These are phyloP conservation scores for Hucho hucho DNA, from an alignment of 2,113 vertebrate genomes.

Conservation along the genomic window DNA sequence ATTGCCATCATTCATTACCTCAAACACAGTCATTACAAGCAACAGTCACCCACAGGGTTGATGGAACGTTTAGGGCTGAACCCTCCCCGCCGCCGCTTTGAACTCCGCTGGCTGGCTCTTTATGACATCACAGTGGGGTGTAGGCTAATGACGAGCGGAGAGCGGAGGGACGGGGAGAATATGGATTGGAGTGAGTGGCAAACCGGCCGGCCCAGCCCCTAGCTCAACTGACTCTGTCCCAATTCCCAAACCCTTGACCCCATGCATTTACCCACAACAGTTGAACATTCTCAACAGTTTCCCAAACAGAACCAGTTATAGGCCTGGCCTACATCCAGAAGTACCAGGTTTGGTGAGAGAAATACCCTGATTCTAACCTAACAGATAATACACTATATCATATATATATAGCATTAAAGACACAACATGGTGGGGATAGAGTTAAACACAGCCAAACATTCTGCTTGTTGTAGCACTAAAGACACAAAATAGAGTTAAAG, in stretches of 20 bases:
- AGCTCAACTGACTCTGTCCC: not conserved
- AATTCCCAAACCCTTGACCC: not conserved
- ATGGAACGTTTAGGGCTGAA: not conserved
- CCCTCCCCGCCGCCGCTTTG: not conserved
- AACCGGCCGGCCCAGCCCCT: not conserved
- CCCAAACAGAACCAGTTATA: too few relatives aligned
- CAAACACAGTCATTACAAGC: constrained; percentile 37
- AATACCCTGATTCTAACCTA: too few relatives aligned
- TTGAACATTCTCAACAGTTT: too few relatives aligned
- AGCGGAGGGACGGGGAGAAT: not conserved
- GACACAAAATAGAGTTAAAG: not conserved
- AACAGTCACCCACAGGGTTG: constrained; percentile 23
- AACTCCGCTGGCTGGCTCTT: not conserved
- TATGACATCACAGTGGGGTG: not conserved
- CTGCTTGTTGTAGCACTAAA: too few relatives aligned
- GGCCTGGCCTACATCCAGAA: too few relatives aligned
- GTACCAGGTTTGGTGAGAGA: too few relatives aligned
- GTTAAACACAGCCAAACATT: too few relatives aligned
- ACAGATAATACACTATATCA: too few relatives aligned
- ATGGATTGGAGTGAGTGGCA: not conserved
- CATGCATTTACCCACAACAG: not conserved
- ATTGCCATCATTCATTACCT: constrained; percentile 36
- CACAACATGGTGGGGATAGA: too few relatives aligned
- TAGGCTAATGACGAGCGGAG: not conserved
- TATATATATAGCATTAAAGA: too few relatives aligned